Evolutionary conservation across 2,113 vertebrate species (phyloP).

Genomic region (Silurus glanis): DNA sequence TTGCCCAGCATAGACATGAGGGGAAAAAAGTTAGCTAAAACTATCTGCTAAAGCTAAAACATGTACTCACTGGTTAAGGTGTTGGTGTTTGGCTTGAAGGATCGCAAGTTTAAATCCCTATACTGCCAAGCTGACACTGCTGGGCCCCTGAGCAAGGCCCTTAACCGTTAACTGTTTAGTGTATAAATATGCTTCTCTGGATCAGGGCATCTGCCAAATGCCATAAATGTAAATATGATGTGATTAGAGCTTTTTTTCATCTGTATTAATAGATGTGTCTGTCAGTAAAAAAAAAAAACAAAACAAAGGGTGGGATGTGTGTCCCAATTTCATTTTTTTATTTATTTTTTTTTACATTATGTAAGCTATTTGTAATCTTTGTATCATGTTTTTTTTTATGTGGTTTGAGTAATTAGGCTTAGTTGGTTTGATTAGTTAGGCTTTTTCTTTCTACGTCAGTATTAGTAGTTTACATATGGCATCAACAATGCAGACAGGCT

Average conservation of each 20-base stretch:
- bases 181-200: no score
- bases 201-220: not conserved
- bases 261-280: not conserved
- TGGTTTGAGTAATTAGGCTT: not conserved
- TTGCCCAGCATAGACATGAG: not conserved
- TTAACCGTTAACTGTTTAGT: no score
- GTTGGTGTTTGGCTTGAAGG: no score
- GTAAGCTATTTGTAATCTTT: no score
- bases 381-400: not conserved
- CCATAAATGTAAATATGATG: not conserved
- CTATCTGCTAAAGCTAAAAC: no score
- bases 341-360: not conserved
- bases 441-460: not conserved
- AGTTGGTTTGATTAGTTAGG: not conserved
- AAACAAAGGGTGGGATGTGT: not conserved
- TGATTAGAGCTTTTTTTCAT: not conserved
- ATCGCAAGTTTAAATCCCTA: no score
- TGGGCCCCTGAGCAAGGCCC: no score
- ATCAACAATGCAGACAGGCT: not conserved
- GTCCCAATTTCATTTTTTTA: not conserved
- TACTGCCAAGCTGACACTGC: no score
- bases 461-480: not conserved
- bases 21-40: not conserved
- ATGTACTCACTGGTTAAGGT: no score
- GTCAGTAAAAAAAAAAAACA: not conserved